Base-by-base conservation (phyloP, 2,888 invertebrate species). In the Dryobotodes eremita region DNA sequence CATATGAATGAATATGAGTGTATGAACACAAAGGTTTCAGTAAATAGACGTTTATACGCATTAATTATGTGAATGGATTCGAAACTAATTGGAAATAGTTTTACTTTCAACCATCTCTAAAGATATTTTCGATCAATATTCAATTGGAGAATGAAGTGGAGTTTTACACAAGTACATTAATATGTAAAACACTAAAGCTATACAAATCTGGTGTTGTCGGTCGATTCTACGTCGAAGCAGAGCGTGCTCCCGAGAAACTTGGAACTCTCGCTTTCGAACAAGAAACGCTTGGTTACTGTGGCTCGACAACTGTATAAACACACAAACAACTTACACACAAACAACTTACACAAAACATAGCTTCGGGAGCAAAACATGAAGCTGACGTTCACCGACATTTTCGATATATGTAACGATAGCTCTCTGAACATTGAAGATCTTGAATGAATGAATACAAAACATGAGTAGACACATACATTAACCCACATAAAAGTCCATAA, bases 211-310 rank as follows among this genome's bases (percentile, higher is more conserved):
- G 84, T 88, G 88, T 89, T 88, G 91, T 90, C 89, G 91, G 91
- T 92, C 91, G 93, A 76, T 79, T 79, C 92, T 91, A 90, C 91
- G 89, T 91, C 92, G 91, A 91, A 90, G 90, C 89, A 90, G 88
- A 91, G 91, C 92, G 90, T 88, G 87, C 90, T 91, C 92, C 90
- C 90, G 90, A 93, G 93, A 95, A 95, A 95, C 95, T 95, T 94
- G 92, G 89, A 92, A 95, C 95, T 96, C 94, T 96, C 96, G 91
- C 96, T 96, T 95, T 96, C 95, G 88, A 91, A 92, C 93, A 94
- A 95, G 95, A 94, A 95, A 94, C 91, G 93, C 92, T 93, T 92
- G 93, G 92, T 92, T 91, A 90, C 90, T 92, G 94, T 90, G 93
- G 92, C 90, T 92, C 91, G 88, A 92, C 92, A 92, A 92, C 91